Evolutionary conservation across 1,140 invertebrate genomes (phyloP), one percentile per base, ranked within the genome.

Genomic region (Bombyx mandarina): DNA sequence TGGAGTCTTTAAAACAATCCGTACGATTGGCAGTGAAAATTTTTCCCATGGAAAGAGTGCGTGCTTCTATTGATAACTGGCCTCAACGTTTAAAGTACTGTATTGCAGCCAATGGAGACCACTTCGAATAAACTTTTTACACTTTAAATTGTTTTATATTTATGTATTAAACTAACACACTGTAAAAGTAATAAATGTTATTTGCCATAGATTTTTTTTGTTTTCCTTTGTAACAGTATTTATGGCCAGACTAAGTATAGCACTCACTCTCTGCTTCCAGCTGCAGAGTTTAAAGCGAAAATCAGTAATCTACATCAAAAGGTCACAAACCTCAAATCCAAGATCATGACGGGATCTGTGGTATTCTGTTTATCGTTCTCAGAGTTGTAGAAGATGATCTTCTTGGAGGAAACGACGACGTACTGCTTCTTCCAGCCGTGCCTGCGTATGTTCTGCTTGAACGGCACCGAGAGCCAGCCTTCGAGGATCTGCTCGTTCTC

Each of bases 351-450:
- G 10, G 98, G 97, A 90, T 98, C 96, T 8, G 96, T 95, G 35
- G 82, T 87, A 75, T 98, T 98, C 86, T 95, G 93, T 84, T 98
- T 98, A 76, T 98, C 97, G 71, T 90, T 95, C 86, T 99, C 97
- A 26, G 93, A 94, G 88, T 98, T 98, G 77, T 99, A 99, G 89
- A 99, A 99, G 51, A 99, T 96, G 56, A 99, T 98, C 87, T 99
- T 99, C 74, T 96, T 94, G 60, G 96, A 98, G 12, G 96, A 98
- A 10, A 99, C 97, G 26, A 99, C 97, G 6, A 99, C 97, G 83
- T 96, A 99, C 84, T 99, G 97, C 70, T 97, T 97, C 83, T 95
- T 96, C 98, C 98, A 99, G 42, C 97, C 97, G 83, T 98, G 96
- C 57, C 96, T 91, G 58, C 95, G 93, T 57, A 98, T 98, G 79